These are phyloP conservation scores for Lonchura striata DNA, from an alignment of 2,113 vertebrate genomes.

Conservation along the genomic window DNA sequence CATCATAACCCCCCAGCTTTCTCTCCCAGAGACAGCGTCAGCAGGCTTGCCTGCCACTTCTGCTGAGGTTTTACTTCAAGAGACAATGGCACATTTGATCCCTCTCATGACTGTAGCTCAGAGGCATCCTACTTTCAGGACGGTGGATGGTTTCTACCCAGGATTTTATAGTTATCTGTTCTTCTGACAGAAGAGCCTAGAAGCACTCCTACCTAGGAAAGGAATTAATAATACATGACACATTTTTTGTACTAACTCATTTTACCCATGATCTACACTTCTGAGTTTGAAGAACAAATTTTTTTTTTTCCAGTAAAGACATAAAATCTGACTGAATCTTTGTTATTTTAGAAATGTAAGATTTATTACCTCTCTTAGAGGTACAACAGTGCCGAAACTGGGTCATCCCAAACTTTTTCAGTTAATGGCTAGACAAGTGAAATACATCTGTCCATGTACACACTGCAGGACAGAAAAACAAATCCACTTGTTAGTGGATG, in stretches of 20 bases:
- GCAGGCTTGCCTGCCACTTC: background rate
- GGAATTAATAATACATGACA: background rate
- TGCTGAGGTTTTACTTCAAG: background rate
- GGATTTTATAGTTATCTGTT: background rate
- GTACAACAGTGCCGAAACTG: background rate
- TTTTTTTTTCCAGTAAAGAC: background rate
- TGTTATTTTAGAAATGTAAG: background rate
- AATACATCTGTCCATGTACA: background rate
- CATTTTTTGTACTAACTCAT: background rate
- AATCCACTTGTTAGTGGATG: background rate
- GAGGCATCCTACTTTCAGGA: background rate
- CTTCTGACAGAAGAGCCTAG: background rate
- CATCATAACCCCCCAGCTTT: background rate
- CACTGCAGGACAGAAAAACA: background rate
- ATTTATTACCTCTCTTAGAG: background rate
- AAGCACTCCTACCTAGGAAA: background rate
- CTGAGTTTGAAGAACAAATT: background rate
- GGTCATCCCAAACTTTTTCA: background rate
- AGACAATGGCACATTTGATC: background rate
- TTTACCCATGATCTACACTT: background rate
- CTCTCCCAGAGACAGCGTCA: background rate
- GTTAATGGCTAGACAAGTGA: background rate
- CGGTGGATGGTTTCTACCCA: background rate
- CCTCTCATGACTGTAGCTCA: background rate
- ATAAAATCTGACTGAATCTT: background rate